Evolutionary conservation across 1,140 invertebrate species (phyloP).

Genomic region (Thalassaphorura encarpata): DNA sequence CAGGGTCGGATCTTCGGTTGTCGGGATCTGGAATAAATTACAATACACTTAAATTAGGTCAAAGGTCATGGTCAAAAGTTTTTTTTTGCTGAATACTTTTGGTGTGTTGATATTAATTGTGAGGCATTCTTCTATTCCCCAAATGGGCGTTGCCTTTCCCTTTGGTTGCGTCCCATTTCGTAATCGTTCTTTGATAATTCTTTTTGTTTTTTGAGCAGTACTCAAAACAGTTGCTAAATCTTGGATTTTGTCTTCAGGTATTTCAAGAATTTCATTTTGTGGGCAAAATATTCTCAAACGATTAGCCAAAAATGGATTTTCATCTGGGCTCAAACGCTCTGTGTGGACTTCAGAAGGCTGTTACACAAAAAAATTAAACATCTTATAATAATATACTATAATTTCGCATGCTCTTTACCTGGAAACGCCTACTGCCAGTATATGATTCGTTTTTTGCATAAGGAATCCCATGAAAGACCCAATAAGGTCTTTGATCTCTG

Average conservation of each 20-base stretch:
- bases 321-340: too few relatives aligned
- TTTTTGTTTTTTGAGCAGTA: not conserved
- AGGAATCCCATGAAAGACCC: constrained; percentile 5
- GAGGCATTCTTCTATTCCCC: not conserved
- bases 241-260: not conserved
- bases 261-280: not conserved
- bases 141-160: not conserved
- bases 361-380: too few relatives aligned
- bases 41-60: too few relatives aligned
- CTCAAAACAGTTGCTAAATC: not conserved
- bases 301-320: too few relatives aligned
- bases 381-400: too few relatives aligned
- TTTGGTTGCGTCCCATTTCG: not conserved
- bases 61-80: too few relatives aligned
- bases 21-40: not conserved
- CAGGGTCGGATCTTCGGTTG: not conserved
- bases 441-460: not conserved
- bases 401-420: too few relatives aligned
- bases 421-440: not conserved
- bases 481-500: not conserved
- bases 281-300: not conserved
- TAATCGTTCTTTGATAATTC: not conserved
- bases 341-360: too few relatives aligned
- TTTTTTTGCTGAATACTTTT: too few relatives aligned
- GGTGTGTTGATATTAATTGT: constrained; percentile 8